phyloP scores from a whole-genome alignment of 2,797 vertebrate genomes.

The Zonotrichia albicollis region DNA sequence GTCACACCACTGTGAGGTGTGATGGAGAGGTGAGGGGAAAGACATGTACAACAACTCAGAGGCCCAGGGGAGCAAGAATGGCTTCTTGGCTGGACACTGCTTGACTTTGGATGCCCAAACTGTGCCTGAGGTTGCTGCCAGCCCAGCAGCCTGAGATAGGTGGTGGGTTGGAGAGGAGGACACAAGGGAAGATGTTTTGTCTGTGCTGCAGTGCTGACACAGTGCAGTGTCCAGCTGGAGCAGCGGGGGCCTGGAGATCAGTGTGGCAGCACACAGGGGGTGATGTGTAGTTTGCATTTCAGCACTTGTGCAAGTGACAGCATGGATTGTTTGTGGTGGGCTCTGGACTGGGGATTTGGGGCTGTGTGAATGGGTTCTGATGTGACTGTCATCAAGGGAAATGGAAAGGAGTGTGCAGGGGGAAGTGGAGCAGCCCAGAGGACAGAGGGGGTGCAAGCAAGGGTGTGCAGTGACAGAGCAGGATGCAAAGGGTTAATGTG shows the following conservation, averaged over 20 bases:
- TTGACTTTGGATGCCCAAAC: neutral
- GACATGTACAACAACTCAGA: neutral
- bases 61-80: too few relatives aligned
- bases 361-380: neutral
- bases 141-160: neutral
- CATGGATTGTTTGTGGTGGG: neutral
- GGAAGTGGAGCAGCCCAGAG: neutral
- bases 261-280: neutral
- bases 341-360: neutral
- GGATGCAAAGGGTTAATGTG: neutral
- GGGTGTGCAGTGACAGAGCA: neutral
- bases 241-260: fast-evolving
- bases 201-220: neutral
- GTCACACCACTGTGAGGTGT: neutral
- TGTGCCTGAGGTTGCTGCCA: neutral
- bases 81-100: neutral
- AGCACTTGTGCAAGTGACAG: neutral
- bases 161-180: neutral
- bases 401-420: neutral
- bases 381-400: fast-evolving
- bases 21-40: neutral
- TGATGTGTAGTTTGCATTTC: neutral
- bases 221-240: neutral
- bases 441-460: neutral
- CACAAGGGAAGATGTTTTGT: fast-evolving